Evolutionary conservation across 2,113 vertebrate species (phyloP).

Genomic region (Andinoacara biseriatus): DNA sequence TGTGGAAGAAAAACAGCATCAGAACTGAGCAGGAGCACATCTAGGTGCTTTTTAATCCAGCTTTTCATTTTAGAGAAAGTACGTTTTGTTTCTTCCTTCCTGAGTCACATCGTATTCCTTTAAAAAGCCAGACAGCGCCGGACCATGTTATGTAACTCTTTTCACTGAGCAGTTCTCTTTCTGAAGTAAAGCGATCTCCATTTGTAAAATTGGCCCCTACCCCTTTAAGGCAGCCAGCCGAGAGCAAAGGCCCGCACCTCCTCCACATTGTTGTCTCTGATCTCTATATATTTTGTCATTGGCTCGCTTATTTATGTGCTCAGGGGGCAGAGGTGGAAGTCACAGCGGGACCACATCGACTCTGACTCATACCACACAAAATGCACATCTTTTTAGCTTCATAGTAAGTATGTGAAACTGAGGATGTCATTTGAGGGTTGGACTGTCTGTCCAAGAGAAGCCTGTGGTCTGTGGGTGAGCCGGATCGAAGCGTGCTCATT

Average conservation of each 20-base stretch:
- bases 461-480: constrained; percentile 22
- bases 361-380: constrained; percentile 38
- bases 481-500: background rate
- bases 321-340: constrained; percentile 21
- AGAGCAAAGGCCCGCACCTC: constrained; percentile 21
- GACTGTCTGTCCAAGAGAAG: constrained; percentile 1
- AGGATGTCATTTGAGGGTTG: background rate
- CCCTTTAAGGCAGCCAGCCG: constrained; percentile 5
- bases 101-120: background rate
- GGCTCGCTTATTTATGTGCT: constrained; percentile 17
- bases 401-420: constrained; percentile 29
- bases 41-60: background rate
- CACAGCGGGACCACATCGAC: constrained; percentile 12
- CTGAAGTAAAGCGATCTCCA: background rate
- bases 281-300: constrained; percentile 18
- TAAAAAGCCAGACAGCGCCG: background rate
- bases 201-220: background rate
- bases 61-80: background rate
- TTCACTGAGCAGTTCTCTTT: background rate
- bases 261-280: constrained; percentile 4
- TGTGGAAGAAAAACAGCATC: fast-evolving
- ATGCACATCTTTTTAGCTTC: background rate
- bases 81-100: background rate
- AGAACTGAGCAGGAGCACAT: background rate
- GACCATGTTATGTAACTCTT: background rate